A percentile compares a stretch with the other conserved stretches of the same genome.
Evolutionary conservation across 2,797 vertebrate genomes (phyloP).

Genomic region (Myotis findleyi): DNA sequence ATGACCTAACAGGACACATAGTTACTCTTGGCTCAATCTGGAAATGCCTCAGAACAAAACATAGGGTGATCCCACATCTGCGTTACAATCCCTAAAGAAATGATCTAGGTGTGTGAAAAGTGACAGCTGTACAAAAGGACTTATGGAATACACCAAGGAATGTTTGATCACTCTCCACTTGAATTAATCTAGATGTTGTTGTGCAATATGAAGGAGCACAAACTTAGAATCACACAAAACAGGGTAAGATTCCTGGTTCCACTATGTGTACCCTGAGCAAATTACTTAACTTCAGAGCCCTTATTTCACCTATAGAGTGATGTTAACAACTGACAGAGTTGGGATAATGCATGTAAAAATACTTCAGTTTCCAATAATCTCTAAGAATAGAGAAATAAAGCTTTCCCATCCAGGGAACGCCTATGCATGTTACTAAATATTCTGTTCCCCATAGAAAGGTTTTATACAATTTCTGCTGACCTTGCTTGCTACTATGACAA

Average conservation of each 20-base stretch:
- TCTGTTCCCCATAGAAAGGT: neutral
- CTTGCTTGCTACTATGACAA: neutral
- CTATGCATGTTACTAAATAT: neutral
- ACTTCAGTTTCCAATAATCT: neutral
- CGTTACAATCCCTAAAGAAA: constrained; percentile 42
- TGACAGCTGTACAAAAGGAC: neutral
- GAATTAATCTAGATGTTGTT: neutral
- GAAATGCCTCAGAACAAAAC: constrained; percentile 30
- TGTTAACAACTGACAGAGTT: neutral
- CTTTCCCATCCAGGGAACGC: neutral
- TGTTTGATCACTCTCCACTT: neutral
- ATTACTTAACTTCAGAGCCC: neutral
- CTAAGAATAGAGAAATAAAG: neutral
- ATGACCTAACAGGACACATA: constrained; percentile 43
- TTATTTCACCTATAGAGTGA: neutral
- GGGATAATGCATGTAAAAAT: neutral
- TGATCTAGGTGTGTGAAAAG: neutral
- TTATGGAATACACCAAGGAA: neutral
- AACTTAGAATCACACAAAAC: neutral
- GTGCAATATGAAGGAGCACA: constrained; percentile 22
- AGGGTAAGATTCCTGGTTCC: neutral
- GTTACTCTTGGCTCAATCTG: neutral
- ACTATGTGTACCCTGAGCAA: neutral
- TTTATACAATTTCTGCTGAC: neutral
- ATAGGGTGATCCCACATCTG: constrained; percentile 13